Conservation (phyloP, 2,113 vertebrate genomes). For the Cnemophilus loriae region DNA sequence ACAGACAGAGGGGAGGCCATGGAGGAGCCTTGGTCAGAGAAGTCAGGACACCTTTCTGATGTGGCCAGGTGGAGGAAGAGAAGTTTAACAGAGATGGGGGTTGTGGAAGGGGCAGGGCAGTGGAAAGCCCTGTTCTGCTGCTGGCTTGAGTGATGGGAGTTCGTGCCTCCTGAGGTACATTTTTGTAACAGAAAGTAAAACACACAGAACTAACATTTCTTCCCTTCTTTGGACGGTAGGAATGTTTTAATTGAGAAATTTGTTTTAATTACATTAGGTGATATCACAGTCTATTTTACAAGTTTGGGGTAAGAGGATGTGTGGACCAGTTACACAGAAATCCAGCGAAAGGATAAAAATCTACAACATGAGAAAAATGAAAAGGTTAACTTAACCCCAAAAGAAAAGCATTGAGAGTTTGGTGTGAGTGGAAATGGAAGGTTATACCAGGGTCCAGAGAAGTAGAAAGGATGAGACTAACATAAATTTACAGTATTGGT, state of each 20-base stretch:
- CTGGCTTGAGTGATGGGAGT: background rate
- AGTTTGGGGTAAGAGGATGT: constrained; percentile 63
- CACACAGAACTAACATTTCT: background rate
- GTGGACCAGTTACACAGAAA: constrained; percentile 64
- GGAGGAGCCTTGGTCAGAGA: background rate
- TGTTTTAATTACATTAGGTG: constrained; percentile 75
- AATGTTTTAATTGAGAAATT: constrained; percentile 76
- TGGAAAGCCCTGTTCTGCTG: background rate
- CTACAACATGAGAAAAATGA: constrained; percentile 59
- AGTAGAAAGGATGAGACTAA: constrained; percentile 49
- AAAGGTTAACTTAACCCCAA: constrained; percentile 43
- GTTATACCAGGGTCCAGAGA: constrained; percentile 12
- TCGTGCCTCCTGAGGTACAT: background rate
- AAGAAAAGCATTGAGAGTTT: background rate
- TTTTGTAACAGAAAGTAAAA: background rate
- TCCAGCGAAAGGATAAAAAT: constrained; percentile 60
- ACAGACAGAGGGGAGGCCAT: background rate
- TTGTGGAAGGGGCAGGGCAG: background rate
- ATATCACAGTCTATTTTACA: constrained; percentile 81
- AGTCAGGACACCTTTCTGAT: background rate
- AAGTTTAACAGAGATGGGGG: too few relatives aligned
- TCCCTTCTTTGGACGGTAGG: constrained; percentile 65
- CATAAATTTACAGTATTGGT: constrained; percentile 36
- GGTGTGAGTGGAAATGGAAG: background rate
- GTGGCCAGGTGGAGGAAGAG: background rate